Base-by-base conservation (phyloP, 2,888 invertebrate species). In the Drosophila maculinotata region DNA sequence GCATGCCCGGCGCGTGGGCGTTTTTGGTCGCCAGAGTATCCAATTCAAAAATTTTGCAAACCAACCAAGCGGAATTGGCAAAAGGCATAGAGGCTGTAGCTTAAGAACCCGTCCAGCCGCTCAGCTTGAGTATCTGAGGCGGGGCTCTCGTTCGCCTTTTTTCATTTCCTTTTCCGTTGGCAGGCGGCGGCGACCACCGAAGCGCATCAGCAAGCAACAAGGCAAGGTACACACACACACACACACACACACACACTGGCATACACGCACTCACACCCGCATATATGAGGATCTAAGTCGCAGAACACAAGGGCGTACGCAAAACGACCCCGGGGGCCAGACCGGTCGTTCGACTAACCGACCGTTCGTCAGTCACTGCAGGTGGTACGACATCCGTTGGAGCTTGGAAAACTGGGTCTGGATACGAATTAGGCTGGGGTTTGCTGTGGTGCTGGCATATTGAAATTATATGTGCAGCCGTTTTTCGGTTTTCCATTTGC, bases 101-200 rank as follows among this genome's bases (percentile, higher is more conserved):
- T 60, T 57, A 64, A 69, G 57, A 63, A 53, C 70, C 63, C 72
- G 75, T 63, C 63, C 75, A 69, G 39, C 30, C 6, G 17, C 30
- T 20, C 54, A 44, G 47, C 51, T 49, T 17, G 14, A 15, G 49
- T 12, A 53, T 42, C 25, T 47, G 49, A 62, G 68, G 79, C 77
- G 65, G 64, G 76, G 67, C 75, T 64, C 62, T 58, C 52, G 71
- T 79, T 76, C 76, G 81, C 77, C 81, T 84, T 85, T 87, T 82
- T 82, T 78, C 81, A 81, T 81, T 82, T 82, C 87, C 87, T 87
- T 54, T 82, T 84, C 87, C 85, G 87, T 81, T 82, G 76, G 69
- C 69, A 51, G 69, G 69, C 60, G 77, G 72, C 73, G 74, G 66
- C 82, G 87, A 63, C 87, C 87, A 87, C 44, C 87, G 79, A 87